Evolutionary conservation across 2,888 invertebrate species (phyloP).

Genomic region (Rhagophthalmus giganteus): DNA sequence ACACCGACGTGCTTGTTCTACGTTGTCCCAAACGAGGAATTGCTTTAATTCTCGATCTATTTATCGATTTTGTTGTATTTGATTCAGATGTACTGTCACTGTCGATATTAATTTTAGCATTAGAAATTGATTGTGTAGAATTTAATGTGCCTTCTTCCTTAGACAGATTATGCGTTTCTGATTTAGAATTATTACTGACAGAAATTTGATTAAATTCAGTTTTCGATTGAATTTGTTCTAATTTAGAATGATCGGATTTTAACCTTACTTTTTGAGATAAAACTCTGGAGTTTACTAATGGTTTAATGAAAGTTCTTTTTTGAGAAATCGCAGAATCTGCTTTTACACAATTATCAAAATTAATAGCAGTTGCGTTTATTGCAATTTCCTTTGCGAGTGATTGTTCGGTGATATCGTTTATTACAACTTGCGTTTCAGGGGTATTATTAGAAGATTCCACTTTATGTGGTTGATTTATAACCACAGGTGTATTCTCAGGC

Average conservation of each 20-base stretch:
- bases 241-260: slow-evolving; percentile 1
- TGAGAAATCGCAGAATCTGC: not conserved
- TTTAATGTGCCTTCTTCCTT: too few relatives aligned
- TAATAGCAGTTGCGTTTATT: not conserved
- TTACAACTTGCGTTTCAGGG: not conserved
- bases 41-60: slow-evolving; percentile 69
- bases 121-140: not conserved
- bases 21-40: slow-evolving; percentile 69
- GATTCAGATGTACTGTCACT: slow-evolving; percentile 34
- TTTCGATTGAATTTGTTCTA: not conserved
- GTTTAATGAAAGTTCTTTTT: slow-evolving; percentile 17
- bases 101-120: too few relatives aligned
- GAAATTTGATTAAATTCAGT: slow-evolving; percentile 4
- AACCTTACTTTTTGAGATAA: slow-evolving; percentile 3
- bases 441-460: not conserved
- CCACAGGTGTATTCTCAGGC: too few relatives aligned
- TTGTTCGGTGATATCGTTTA: not conserved
- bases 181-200: not conserved
- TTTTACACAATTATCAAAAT: too few relatives aligned
- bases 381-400: not conserved
- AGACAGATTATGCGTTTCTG: not conserved
- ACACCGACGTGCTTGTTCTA: slow-evolving; percentile 62
- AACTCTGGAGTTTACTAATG: slow-evolving; percentile 9
- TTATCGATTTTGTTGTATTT: slow-evolving; percentile 60
- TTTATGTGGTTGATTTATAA: not conserved